These are phyloP conservation scores for Acanthurus lineatus DNA, from an alignment of 2,797 vertebrate species.

Conservation along the genomic window DNA sequence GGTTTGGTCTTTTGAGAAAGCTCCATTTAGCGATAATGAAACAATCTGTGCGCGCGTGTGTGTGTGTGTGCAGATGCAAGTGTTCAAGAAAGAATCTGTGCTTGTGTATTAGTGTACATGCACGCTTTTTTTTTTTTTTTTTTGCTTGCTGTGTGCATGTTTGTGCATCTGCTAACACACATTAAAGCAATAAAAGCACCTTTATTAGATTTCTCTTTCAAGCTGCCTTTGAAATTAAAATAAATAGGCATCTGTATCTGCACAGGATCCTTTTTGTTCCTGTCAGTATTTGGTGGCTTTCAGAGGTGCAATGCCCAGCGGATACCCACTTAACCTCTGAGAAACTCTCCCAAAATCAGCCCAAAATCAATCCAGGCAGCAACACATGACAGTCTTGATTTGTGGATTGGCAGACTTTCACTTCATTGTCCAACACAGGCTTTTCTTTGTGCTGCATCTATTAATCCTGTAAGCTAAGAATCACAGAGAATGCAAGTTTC, in stretches of 20 bases:
- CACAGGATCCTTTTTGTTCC: slow-evolving; percentile 74
- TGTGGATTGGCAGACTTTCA: slow-evolving; percentile 78
- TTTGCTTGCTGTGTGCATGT: slow-evolving; percentile 53
- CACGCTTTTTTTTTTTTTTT: slow-evolving; percentile 10
- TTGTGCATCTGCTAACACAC: slow-evolving; percentile 71
- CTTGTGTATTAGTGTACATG: slow-evolving; percentile 34
- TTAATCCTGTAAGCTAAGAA: slow-evolving; percentile 71
- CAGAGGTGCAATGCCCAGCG: slow-evolving; percentile 76
- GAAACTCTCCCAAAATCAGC: slow-evolving; percentile 69
- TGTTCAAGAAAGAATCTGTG: slow-evolving; percentile 26
- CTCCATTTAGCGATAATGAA: slow-evolving; percentile 73
- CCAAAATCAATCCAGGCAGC: slow-evolving; percentile 80
- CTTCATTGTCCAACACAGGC: slow-evolving; percentile 80
- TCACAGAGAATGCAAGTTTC: slow-evolving; percentile 54
- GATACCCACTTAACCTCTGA: slow-evolving; percentile 79
- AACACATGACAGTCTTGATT: slow-evolving; percentile 75
- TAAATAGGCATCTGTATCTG: slow-evolving; percentile 78
- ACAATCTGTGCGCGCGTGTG: slow-evolving; percentile 54
- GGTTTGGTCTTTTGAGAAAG: slow-evolving; percentile 68
- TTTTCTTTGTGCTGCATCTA: slow-evolving; percentile 62
- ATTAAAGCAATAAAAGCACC: slow-evolving; percentile 73
- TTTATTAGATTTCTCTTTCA: slow-evolving; percentile 76
- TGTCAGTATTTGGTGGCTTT: slow-evolving; percentile 76
- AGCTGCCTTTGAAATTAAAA: slow-evolving; percentile 80
- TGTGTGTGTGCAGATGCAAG: slow-evolving; percentile 41